Evolutionary conservation across 1,140 invertebrate species (phyloP).

Genomic region (Neodiprion fabricii): DNA sequence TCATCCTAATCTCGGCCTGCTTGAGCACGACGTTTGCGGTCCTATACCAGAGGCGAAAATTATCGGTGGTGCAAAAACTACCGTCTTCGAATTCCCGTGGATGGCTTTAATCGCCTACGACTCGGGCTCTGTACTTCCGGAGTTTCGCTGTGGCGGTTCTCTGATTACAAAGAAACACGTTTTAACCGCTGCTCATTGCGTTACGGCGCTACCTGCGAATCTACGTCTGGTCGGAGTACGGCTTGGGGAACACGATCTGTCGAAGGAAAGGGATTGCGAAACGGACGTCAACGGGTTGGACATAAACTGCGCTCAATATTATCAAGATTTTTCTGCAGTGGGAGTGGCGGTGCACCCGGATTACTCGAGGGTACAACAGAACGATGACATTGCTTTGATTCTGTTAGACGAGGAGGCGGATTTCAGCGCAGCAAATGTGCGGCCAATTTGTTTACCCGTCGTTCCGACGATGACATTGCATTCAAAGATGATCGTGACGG

Average conservation of each 20-base stretch:
- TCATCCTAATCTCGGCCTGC: slow-evolving; percentile 58
- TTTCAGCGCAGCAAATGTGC: slow-evolving; percentile 54
- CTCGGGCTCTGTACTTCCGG: slow-evolving; percentile 52
- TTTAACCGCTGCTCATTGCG: slow-evolving; percentile 72
- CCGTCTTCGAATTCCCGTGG: slow-evolving; percentile 67
- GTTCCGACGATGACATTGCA: slow-evolving; percentile 44
- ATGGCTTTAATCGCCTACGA: slow-evolving; percentile 65
- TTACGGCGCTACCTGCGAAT: slow-evolving; percentile 54
- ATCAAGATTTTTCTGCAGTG: slow-evolving; percentile 65
- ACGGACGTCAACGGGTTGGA: slow-evolving; percentile 39
- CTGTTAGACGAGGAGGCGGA: slow-evolving; percentile 57
- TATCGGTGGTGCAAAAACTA: slow-evolving; percentile 62
- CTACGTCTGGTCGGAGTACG: slow-evolving; percentile 51
- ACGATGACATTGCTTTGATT: slow-evolving; percentile 68
- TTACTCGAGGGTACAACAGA: slow-evolving; percentile 54
- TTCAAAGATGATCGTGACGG: slow-evolving; percentile 54
- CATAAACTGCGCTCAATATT: slow-evolving; percentile 59
- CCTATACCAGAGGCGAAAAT: slow-evolving; percentile 52
- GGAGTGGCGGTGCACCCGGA: slow-evolving; percentile 61
- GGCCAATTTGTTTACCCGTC: slow-evolving; percentile 64
- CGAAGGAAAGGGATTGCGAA: slow-evolving; percentile 64
- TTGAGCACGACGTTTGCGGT: slow-evolving; percentile 51
- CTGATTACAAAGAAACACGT: slow-evolving; percentile 69
- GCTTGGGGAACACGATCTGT: slow-evolving; percentile 65
- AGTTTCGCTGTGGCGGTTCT: slow-evolving; percentile 67